Percentiles rank a stretch among this genome's conserved stretches.
Conservation (phyloP, 1,140 invertebrate species). For the Anagrus nilaparvatae region DNA sequence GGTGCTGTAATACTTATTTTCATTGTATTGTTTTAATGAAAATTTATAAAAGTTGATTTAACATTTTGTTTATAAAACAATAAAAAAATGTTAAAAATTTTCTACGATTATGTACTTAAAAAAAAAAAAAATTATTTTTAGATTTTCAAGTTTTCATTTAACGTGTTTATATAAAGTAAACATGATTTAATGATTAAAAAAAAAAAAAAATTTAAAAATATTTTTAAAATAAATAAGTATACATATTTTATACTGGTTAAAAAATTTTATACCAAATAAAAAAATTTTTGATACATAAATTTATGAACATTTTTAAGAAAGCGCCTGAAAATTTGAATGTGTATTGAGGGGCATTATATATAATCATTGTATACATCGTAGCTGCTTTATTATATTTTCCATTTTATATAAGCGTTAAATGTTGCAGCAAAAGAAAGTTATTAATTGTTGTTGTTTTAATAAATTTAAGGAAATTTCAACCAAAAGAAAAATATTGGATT, state of each 20-base stretch:
- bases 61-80: constrained; percentile 1
- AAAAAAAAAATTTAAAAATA: not conserved
- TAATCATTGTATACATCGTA: not conserved
- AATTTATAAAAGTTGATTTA: no score
- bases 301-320: not conserved
- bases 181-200: constrained; percentile 24
- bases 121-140: not conserved
- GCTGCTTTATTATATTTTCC: no score
- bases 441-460: no score
- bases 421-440: no score
- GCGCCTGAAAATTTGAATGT: not conserved
- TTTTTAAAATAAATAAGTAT: not conserved
- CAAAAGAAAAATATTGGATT: no score
- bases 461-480: no score
- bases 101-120: not conserved
- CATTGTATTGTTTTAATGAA: not conserved
- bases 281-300: not conserved
- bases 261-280: not conserved
- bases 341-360: constrained; percentile 6
- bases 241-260: no score
- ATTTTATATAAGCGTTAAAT: no score
- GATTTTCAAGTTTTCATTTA: constrained; percentile 18
- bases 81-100: not conserved
- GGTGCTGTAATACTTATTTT: not conserved
- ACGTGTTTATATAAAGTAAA: constrained; percentile 30